phyloP scores from a whole-genome alignment of 2,797 vertebrate genomes.

The Rhynchonycteris naso region DNA sequence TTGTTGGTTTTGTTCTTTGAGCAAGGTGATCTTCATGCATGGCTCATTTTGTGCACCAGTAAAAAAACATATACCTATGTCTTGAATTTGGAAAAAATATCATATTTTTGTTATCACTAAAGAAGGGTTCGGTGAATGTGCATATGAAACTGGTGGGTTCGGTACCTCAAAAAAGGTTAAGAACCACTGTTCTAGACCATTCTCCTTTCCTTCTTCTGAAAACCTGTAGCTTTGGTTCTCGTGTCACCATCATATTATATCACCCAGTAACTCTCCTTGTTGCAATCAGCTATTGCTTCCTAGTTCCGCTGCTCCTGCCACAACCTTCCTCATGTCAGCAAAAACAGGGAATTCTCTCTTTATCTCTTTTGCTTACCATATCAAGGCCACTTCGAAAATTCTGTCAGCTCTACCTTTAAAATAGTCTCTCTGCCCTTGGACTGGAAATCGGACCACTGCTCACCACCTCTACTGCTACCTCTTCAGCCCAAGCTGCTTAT shows the following conservation, averaged over 20 bases:
- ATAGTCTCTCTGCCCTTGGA: constrained; percentile 1
- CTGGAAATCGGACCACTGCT: background rate
- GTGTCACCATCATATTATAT: background rate
- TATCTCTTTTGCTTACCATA: background rate
- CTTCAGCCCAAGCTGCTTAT: background rate
- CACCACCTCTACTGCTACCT: background rate
- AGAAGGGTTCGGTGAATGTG: too few relatives aligned
- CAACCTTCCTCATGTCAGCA: background rate
- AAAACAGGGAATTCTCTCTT: background rate
- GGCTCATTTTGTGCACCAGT: too few relatives aligned
- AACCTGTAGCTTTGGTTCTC: background rate
- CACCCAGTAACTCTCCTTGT: background rate
- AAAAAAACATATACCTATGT: too few relatives aligned
- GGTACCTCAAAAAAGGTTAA: too few relatives aligned
- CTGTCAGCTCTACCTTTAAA: constrained; percentile 9
- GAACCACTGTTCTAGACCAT: constrained; percentile 10
- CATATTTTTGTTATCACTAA: too few relatives aligned
- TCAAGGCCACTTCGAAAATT: constrained; percentile 7
- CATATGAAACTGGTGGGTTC: too few relatives aligned
- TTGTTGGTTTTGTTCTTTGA: too few relatives aligned
- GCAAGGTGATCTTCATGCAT: too few relatives aligned
- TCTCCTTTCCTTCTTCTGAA: background rate
- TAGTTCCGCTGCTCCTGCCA: background rate
- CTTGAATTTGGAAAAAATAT: too few relatives aligned
- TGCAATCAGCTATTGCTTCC: background rate